phyloP scores from a whole-genome alignment of 2,888 invertebrate species.

The Phaonia tiefii region DNA sequence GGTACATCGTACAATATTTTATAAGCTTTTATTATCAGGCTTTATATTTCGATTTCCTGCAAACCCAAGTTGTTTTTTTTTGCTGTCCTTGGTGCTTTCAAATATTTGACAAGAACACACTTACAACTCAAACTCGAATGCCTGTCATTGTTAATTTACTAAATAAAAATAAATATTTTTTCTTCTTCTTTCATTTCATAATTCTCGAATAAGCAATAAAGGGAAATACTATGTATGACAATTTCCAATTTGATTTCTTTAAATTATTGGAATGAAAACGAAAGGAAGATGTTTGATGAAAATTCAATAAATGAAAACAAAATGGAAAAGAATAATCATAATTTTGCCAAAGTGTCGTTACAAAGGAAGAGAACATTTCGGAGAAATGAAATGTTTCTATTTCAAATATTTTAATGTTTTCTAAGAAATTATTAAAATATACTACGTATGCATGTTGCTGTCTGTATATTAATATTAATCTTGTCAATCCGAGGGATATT shows the following conservation, averaged over 20 bases:
- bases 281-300: background rate
- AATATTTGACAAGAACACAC: slow-evolving; percentile 49
- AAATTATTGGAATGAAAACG: slow-evolving; percentile 5
- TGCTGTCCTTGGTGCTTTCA: slow-evolving; percentile 14
- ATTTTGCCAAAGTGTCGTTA: background rate
- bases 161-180: slow-evolving; percentile 20
- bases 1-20: slow-evolving; percentile 24
- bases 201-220: slow-evolving; percentile 28
- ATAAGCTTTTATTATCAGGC: slow-evolving; percentile 22
- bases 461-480: no score
- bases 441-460: no score
- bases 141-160: slow-evolving; percentile 47
- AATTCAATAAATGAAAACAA: background rate
- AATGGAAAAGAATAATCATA: background rate
- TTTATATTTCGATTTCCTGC: slow-evolving; percentile 10
- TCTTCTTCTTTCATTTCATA: background rate
- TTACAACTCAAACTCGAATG: slow-evolving; percentile 8
- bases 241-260: background rate
- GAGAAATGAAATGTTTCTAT: background rate
- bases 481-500: no score
- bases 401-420: no score
- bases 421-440: no score
- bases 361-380: background rate
- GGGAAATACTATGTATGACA: background rate
- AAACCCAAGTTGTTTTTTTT: background rate